A percentile compares a stretch with the other conserved stretches of the same genome.
Evolutionary conservation across 1,140 invertebrate genomes (phyloP).

Genomic region (Venustaconcha ellipsiformis): DNA sequence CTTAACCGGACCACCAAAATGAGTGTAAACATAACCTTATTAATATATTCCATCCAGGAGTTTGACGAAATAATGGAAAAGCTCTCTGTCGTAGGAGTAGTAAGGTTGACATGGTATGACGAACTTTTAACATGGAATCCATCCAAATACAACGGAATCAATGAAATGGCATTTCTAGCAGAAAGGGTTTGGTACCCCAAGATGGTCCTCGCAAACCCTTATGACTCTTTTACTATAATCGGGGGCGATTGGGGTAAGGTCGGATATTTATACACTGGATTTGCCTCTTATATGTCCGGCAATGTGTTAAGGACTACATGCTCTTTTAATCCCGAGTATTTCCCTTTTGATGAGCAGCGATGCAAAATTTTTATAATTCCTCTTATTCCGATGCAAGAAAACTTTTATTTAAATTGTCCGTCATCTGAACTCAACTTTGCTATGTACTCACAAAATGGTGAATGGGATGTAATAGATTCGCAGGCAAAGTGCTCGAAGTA

Average conservation of each 20-base stretch:
- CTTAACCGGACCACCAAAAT: slow-evolving; percentile 6
- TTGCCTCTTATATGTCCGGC: slow-evolving; percentile 93
- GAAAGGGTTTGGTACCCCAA: slow-evolving; percentile 15
- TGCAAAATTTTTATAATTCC: slow-evolving; percentile 97
- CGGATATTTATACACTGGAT: slow-evolving; percentile 77
- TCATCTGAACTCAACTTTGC: not conserved
- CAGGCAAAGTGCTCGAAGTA: not conserved
- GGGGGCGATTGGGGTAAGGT: not conserved
- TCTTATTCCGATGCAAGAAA: slow-evolving; percentile 81
- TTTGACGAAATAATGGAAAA: slow-evolving; percentile 28
- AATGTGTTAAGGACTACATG: slow-evolving; percentile 98
- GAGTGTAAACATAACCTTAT: not conserved
- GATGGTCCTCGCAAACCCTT: slow-evolving; percentile 9
- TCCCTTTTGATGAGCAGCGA: slow-evolving; percentile 88
- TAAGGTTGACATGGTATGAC: slow-evolving; percentile 12
- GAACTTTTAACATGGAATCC: slow-evolving; percentile 10
- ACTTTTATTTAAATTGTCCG: not conserved
- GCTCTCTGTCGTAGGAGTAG: slow-evolving; percentile 5
- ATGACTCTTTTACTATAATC: not conserved
- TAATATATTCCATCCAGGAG: slow-evolving; percentile 10
- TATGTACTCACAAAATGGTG: slow-evolving; percentile 6
- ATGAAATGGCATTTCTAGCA: not conserved
- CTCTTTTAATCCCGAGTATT: slow-evolving; percentile 75
- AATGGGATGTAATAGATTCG: slow-evolving; percentile 14
- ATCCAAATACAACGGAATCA: slow-evolving; percentile 6